Evolutionary conservation across 2,888 invertebrate genomes (phyloP).

Genomic region (Cataglyphis livida): DNA sequence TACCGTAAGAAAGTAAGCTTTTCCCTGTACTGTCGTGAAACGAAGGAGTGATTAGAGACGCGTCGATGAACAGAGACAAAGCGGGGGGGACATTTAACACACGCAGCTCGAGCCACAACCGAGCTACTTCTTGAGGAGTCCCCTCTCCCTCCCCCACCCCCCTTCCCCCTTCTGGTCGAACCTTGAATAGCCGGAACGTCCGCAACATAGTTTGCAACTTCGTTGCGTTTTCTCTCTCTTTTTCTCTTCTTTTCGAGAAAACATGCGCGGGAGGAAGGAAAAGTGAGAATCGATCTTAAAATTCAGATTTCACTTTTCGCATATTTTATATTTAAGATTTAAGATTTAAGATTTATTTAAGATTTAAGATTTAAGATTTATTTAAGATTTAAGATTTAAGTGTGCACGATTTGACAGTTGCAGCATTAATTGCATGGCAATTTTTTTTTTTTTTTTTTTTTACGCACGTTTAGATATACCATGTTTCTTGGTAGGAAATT

Average conservation of each 20-base stretch:
- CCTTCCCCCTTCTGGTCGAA: background rate
- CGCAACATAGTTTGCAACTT: slow-evolving; percentile 29
- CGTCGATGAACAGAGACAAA: slow-evolving; percentile 58
- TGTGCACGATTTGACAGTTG: background rate
- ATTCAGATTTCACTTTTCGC: background rate
- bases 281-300: background rate
- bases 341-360: too few species aligned
- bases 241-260: background rate
- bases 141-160: background rate
- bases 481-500: background rate
- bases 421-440: background rate
- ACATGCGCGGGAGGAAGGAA: background rate
- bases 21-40: slow-evolving; percentile 40
- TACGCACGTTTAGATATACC: background rate
- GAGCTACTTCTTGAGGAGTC: slow-evolving; percentile 29
- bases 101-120: slow-evolving; percentile 24
- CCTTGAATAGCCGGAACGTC: slow-evolving; percentile 35
- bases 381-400: background rate
- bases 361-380: too few species aligned
- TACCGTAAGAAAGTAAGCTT: background rate
- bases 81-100: slow-evolving; percentile 44
- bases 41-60: slow-evolving; percentile 56
- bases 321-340: too few species aligned
- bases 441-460: background rate
- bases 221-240: slow-evolving; percentile 12